Conservation (phyloP, 1,140 invertebrate species). For the Adelges cooleyi region DNA sequence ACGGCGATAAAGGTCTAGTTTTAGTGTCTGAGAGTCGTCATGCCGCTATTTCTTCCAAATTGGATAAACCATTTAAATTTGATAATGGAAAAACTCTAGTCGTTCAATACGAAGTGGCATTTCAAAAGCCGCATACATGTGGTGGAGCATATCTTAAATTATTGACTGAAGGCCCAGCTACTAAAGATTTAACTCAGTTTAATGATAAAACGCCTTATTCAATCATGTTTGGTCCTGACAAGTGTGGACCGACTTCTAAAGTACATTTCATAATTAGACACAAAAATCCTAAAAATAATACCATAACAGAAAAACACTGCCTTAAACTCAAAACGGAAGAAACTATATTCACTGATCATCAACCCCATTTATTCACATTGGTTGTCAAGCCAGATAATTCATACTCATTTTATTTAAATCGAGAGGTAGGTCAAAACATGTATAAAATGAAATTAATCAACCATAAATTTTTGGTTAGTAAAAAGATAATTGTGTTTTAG, state of each 20-base stretch:
- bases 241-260: slow-evolving; percentile 93
- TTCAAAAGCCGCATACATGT: slow-evolving; percentile 94
- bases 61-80: slow-evolving; percentile 77
- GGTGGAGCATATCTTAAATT: slow-evolving; percentile 97
- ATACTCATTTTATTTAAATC: slow-evolving; percentile 57
- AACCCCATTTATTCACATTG: slow-evolving; percentile 88
- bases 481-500: slow-evolving; percentile 27
- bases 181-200: slow-evolving; percentile 67
- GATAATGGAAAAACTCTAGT: slow-evolving; percentile 67
- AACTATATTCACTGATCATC: slow-evolving; percentile 73
- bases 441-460: neutral
- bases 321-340: slow-evolving; percentile 71
- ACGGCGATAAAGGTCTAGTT: slow-evolving; percentile 77
- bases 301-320: slow-evolving; percentile 79
- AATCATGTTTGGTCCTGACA: slow-evolving; percentile 99
- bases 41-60: slow-evolving; percentile 77
- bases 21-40: slow-evolving; percentile 93
- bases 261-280: slow-evolving; percentile 96
- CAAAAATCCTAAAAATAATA: slow-evolving; percentile 84
- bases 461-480: neutral
- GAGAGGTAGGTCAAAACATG: slow-evolving; percentile 42
- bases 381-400: slow-evolving; percentile 80
- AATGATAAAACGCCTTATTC: slow-evolving; percentile 94
- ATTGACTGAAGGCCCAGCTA: slow-evolving; percentile 53
- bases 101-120: slow-evolving; percentile 84